phyloP scores from a whole-genome alignment of 2,113 vertebrate genomes.

The Megaceryle maxima region DNA sequence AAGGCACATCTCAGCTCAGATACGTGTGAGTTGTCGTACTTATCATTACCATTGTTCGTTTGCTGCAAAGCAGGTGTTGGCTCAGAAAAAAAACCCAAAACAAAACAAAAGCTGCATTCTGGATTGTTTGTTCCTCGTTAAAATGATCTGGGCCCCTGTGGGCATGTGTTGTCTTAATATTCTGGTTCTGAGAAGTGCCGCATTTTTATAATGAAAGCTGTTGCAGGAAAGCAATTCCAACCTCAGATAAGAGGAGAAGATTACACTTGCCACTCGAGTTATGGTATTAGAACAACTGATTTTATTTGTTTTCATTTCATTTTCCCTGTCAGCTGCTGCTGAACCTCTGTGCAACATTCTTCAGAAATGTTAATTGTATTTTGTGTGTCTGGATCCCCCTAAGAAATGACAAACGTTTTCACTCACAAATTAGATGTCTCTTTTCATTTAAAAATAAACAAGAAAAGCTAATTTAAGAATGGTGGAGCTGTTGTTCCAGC shows the following conservation, averaged over 20 bases:
- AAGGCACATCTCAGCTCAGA: neutral
- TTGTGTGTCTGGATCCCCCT: slow-evolving; percentile 52
- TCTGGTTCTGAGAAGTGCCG: slow-evolving; percentile 22
- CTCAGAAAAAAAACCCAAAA: neutral
- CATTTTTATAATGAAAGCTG: slow-evolving; percentile 70
- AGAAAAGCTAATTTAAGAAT: slow-evolving; percentile 58
- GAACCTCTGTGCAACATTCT: slow-evolving; percentile 22
- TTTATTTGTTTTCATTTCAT: slow-evolving; percentile 72
- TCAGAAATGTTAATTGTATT: slow-evolving; percentile 64
- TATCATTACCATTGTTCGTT: slow-evolving; percentile 34
- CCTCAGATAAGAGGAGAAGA: slow-evolving; percentile 61
- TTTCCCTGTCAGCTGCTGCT: slow-evolving; percentile 64
- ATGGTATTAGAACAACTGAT: slow-evolving; percentile 62
- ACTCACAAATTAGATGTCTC: slow-evolving; percentile 70
- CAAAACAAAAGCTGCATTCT: slow-evolving; percentile 36
- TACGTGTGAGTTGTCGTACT: neutral
- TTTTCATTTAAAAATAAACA: slow-evolving; percentile 66
- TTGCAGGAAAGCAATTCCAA: slow-evolving; percentile 57
- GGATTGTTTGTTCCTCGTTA: slow-evolving; percentile 62
- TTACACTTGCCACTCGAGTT: slow-evolving; percentile 62
- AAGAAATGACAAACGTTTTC: slow-evolving; percentile 66
- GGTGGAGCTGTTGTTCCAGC: neutral
- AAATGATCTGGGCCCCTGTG: slow-evolving; percentile 48
- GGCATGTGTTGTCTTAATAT: slow-evolving; percentile 65
- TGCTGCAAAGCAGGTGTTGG: slow-evolving; percentile 67